Base-by-base conservation (phyloP, 2,888 invertebrate species). In the Hypomecis punctinalis region DNA sequence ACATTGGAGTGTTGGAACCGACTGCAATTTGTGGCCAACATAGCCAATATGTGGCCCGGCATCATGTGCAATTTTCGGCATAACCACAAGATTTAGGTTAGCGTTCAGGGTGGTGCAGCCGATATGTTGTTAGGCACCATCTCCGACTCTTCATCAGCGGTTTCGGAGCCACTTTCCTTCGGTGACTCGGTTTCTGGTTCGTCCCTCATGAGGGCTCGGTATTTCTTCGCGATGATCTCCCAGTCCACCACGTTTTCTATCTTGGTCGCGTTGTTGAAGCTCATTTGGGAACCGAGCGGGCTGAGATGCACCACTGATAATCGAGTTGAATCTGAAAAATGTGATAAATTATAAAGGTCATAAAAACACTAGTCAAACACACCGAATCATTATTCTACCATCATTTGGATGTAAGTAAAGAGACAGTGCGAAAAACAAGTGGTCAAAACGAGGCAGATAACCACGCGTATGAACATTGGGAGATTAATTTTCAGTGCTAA, bases 191-290 rank as follows among this genome's bases (percentile, higher is more conserved):
- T 66, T 1, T 92, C 93, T 0, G 92, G 83, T 57, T 91, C 91
- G 61, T 90, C 93, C 54, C 93, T 84, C 88, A 84, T 93, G 8
- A 98, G 91, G 0, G 96, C 96, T 23, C 97, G 94, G 84, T 98
- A 98, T 83, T 97, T 98, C 90, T 97, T 97, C 33, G 98, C 96
- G 64, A 98, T 98, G 3, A 96, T 94, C 78, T 97, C 97, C 98
- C 98, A 98, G 84, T 98, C 98, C 1, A 97, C 97, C 6, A 98
- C 97, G 79, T 96, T 97, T 83, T 98, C 98, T 73, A 98, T 97
- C 74, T 97, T 94, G 52, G 96, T 96, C 55, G 95, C 95, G 71
- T 96, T 95, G 79, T 95, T 95, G 89, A 97, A 97, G 80, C 97
- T 97, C 70, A 97, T 88, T 83, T 97, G 97, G 0, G 97, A 97